Conservation (phyloP, 2,113 vertebrate genomes). For the Bambusicola thoracicus region DNA sequence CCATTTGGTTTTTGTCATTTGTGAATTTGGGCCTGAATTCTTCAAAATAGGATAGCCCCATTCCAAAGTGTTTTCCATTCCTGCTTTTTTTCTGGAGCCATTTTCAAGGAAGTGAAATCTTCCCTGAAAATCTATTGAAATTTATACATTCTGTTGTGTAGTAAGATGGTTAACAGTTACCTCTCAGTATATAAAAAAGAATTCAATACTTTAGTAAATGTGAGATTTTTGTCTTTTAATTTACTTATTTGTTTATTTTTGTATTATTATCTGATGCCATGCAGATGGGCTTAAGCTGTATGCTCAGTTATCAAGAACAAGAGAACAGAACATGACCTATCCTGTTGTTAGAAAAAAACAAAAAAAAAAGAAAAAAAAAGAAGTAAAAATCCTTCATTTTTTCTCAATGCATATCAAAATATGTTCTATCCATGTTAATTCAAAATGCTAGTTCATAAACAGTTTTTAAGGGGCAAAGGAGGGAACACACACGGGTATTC, state of each 20-base stretch:
- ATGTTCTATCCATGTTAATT: neutral
- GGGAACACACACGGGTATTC: neutral
- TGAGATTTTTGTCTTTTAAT: neutral
- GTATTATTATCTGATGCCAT: neutral
- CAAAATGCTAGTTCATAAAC: slow-evolving; percentile 9
- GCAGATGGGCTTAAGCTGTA: neutral
- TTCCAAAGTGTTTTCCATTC: neutral
- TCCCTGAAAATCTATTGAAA: neutral
- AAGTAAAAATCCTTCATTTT: neutral
- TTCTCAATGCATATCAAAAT: slow-evolving; percentile 33
- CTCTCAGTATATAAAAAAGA: neutral
- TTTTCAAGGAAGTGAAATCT: neutral
- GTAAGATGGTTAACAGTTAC: neutral
- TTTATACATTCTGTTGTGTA: neutral
- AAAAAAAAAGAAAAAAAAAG: neutral
- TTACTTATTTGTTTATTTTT: neutral
- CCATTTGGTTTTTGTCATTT: neutral
- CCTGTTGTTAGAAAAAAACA: neutral
- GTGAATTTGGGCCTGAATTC: neutral
- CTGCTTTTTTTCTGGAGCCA: neutral
- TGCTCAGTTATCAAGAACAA: neutral
- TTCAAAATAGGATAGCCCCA: neutral
- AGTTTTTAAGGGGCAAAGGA: neutral
- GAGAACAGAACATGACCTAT: neutral
- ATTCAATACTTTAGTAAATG: neutral